Evolutionary conservation across 2,888 invertebrate genomes (phyloP).

Genomic region (Craniophora ligustri): DNA sequence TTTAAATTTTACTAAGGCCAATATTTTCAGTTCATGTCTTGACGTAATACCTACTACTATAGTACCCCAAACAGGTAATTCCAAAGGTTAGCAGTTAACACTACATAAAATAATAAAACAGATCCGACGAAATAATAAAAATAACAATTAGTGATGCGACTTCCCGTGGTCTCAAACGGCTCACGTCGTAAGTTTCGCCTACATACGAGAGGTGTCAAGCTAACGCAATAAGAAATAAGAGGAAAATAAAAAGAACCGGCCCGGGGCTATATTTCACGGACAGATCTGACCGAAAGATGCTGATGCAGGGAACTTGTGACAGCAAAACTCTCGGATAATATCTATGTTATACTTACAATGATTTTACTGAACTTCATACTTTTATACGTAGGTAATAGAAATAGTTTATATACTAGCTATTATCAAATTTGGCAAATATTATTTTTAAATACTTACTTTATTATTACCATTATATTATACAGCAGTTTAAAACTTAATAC

Average conservation of each 20-base stretch:
- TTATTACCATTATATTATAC: too few relatives aligned
- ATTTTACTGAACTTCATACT: constrained; percentile 10
- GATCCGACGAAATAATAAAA: constrained; percentile 54
- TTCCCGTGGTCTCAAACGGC: constrained; percentile 59
- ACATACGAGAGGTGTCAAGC: constrained; percentile 69
- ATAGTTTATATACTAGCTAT: too few relatives aligned
- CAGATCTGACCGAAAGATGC: constrained; percentile 74
- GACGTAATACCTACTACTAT: constrained; percentile 24
- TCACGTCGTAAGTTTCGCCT: constrained; percentile 69
- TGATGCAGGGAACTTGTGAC: constrained; percentile 65
- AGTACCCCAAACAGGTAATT: too few relatives aligned
- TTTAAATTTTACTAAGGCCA: constrained; percentile 28
- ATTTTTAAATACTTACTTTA: too few relatives aligned
- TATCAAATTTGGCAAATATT: too few relatives aligned
- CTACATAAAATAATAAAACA: constrained; percentile 40
- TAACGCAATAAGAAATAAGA: constrained; percentile 72
- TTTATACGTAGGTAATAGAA: too few relatives aligned
- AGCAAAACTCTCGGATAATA: constrained; percentile 52
- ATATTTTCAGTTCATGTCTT: constrained; percentile 35
- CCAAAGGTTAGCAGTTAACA: constrained; percentile 21
- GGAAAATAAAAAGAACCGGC: constrained; percentile 69
- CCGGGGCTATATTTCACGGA: constrained; percentile 68
- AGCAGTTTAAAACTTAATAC: constrained; percentile 18
- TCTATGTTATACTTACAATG: constrained; percentile 34
- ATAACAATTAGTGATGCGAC: constrained; percentile 76